A percentile compares a stretch with the other conserved stretches of the same genome.
Evolutionary conservation across 2,113 vertebrate genomes (phyloP).

Genomic region (Larimichthys polyactis): DNA sequence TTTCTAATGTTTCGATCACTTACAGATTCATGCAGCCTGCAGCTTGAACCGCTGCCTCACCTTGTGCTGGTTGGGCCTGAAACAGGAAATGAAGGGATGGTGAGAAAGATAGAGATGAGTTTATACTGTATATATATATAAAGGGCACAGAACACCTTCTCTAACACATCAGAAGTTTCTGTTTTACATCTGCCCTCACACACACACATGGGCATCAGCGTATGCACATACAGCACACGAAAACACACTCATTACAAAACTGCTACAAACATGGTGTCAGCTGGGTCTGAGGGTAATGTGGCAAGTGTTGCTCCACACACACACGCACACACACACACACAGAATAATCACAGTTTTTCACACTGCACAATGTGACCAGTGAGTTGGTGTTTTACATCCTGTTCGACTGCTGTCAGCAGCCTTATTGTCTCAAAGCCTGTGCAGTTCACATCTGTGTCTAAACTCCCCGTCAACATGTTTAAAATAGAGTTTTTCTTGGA

Average conservation of each 20-base stretch:
- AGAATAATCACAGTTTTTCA: neutral
- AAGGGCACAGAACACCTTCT: neutral
- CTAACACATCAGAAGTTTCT: neutral
- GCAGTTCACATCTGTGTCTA: too few species aligned
- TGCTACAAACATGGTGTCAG: neutral
- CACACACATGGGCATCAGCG: too few species aligned
- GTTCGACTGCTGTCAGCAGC: too few species aligned
- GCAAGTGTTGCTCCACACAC: neutral
- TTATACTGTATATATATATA: too few species aligned
- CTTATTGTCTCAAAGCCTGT: too few species aligned
- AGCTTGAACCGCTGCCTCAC: neutral
- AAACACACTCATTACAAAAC: neutral
- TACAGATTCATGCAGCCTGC: constrained; percentile 1
- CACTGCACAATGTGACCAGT: too few species aligned
- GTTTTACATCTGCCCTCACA: neutral
- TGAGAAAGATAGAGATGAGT: constrained; percentile 10
- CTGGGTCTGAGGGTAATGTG: neutral
- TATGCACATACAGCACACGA: too few species aligned
- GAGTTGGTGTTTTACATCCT: too few species aligned
- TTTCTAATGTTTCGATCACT: neutral
- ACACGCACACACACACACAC: neutral
- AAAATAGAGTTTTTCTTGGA: too few species aligned
- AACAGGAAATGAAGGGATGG: constrained; percentile 50
- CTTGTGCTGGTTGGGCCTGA: neutral
- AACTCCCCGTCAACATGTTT: too few species aligned